Evolutionary conservation across 2,113 vertebrate species (phyloP).

Genomic region (Malurus melanocephalus): DNA sequence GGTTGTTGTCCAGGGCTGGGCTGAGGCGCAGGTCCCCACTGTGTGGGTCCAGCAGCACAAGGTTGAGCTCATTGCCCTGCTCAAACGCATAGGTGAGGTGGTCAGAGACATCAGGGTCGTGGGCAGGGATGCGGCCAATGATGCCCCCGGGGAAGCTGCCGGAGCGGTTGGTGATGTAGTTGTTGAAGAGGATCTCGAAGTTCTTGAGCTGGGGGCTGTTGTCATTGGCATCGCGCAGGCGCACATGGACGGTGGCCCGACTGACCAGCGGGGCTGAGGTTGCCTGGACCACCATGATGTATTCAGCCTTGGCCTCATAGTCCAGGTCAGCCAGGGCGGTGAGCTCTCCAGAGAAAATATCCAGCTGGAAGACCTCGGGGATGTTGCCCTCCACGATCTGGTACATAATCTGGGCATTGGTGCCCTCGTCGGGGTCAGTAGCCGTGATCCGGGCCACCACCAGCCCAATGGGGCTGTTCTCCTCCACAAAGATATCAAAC

Average conservation of each 20-base stretch:
- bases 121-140: slow-evolving; percentile 89
- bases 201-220: slow-evolving; percentile 89
- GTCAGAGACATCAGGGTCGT: slow-evolving; percentile 88
- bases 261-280: slow-evolving; percentile 94
- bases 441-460: slow-evolving; percentile 89
- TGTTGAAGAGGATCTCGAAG: slow-evolving; percentile 97
- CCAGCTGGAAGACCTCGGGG: slow-evolving; percentile 93
- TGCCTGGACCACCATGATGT: slow-evolving; percentile 92
- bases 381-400: slow-evolving; percentile 97
- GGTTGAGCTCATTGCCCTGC: slow-evolving; percentile 88
- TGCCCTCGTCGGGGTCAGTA: slow-evolving; percentile 92
- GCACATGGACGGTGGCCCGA: slow-evolving; percentile 90
- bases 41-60: slow-evolving; percentile 87
- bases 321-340: slow-evolving; percentile 90
- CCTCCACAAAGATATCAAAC: slow-evolving; percentile 92
- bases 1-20: slow-evolving; percentile 89
- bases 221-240: slow-evolving; percentile 89
- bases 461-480: slow-evolving; percentile 93
- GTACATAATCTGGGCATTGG: slow-evolving; percentile 97
- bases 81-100: slow-evolving; percentile 87
- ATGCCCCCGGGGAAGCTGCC: slow-evolving; percentile 89
- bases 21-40: slow-evolving; percentile 91
- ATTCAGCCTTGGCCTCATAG: slow-evolving; percentile 86
- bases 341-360: slow-evolving; percentile 95
- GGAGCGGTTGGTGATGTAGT: slow-evolving; percentile 90